phyloP scores from a whole-genome alignment of 1,140 invertebrate species.

The Anadara kagoshimensis region DNA sequence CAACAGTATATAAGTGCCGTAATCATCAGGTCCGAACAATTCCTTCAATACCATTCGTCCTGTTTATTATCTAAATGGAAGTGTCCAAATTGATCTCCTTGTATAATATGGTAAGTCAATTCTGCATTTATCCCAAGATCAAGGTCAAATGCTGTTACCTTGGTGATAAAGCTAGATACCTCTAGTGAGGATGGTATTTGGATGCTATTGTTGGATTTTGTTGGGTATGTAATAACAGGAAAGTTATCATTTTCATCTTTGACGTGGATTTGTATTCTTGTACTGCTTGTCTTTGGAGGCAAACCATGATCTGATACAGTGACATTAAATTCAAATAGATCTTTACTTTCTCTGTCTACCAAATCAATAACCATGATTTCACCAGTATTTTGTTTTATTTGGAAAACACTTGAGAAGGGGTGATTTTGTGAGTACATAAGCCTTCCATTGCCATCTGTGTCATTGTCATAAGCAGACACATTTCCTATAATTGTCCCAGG shows the following conservation, averaged over 20 bases:
- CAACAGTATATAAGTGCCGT: conserved; percentile 42
- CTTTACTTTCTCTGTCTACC: conserved; percentile 52
- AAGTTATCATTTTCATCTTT: conserved; percentile 55
- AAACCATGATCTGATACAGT: conserved; percentile 57
- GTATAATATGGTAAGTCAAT: conserved; percentile 46
- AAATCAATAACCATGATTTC: conserved; percentile 44
- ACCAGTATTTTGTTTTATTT: conserved; percentile 49
- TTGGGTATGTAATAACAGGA: conserved; percentile 54
- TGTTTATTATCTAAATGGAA: conserved; percentile 91
- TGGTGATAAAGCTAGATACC: conserved; percentile 42
- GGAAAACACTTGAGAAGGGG: conserved; percentile 80
- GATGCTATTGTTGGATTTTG: conserved; percentile 47
- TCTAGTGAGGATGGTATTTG: conserved; percentile 35
- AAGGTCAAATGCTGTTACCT: conserved; percentile 46
- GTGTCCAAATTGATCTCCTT: conserved; percentile 78
- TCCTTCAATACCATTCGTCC: conserved; percentile 86
- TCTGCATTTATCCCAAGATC: conserved; percentile 51
- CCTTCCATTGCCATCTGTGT: conserved; percentile 84
- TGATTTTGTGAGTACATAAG: conserved; percentile 83
- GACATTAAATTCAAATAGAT: conserved; percentile 56
- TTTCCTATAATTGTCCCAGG: conserved; percentile 84
- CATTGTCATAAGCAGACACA: conserved; percentile 85
- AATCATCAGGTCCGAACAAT: conserved; percentile 28
- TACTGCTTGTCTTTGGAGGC: conserved; percentile 44
- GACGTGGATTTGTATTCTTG: conserved; percentile 42